Evolutionary conservation across 2,113 vertebrate species (phyloP), one percentile per base, ranked within the genome.

Genomic region (Engystomops pustulosus): DNA sequence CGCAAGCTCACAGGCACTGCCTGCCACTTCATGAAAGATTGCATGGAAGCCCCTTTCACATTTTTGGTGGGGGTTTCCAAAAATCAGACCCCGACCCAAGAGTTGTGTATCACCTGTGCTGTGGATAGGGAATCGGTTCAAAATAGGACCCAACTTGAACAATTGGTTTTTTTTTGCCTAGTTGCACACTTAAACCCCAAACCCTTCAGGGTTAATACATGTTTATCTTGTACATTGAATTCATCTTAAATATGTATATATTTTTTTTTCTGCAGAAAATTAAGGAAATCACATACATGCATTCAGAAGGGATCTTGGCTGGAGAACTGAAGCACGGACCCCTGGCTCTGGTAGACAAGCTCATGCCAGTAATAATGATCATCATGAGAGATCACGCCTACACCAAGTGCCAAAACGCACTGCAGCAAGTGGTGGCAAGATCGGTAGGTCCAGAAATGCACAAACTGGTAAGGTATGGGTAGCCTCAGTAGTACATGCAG

Each of bases 361-460:
- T 99, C n/a, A 99, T 99, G 98, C 98, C 98, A 0, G 98, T 99
- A 67, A 99, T 99, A 85, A 99, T 99, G 98, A 99, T 99, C 92
- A 99, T 99, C 92, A 98, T 97, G 97, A 93, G 97, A 86, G 98
- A 99, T 89, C 93, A 96, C 86, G 99, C 97, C 0, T 99, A 99
- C 0, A 84, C 83, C 86, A 99, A 99, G 90, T 99, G 98, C 92
- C 98, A 99, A 92, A 99, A 99, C 0, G 98, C 98, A 14, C 90
- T 99, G 69, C 97, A 99, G 91, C 98, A 99, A 87, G 96, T 99
- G 49, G 94, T 98, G 3, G 97, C 98, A 0, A 94, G 97, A 55
- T 96, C 98, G 90, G 98, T 99, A 71, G 89, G 91, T 15, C 36
- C 12, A n/a, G n/a, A 8, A 20, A 15, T 20, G 3, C 2, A 58